These are phyloP conservation scores for Pseudocheirus occidentalis DNA, from an alignment of 2,797 vertebrate species.

Conservation along the genomic window DNA sequence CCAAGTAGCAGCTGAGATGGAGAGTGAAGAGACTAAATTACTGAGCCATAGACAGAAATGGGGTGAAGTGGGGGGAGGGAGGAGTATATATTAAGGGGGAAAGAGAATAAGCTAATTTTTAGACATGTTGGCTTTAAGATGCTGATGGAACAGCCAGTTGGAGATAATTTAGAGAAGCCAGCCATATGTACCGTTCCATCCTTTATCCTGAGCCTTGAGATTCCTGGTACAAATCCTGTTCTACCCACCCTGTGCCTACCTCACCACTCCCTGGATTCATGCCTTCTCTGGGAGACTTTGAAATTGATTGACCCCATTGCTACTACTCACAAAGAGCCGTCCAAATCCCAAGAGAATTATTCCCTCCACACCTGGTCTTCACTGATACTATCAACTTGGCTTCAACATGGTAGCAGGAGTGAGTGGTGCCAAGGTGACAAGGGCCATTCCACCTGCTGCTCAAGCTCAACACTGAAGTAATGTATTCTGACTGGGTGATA, in stretches of 20 bases:
- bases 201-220: background rate
- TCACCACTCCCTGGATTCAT: background rate
- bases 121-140: background rate
- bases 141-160: background rate
- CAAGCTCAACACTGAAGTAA: background rate
- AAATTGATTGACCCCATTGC: background rate
- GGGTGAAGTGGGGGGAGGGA: background rate
- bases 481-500: background rate
- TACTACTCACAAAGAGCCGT: background rate
- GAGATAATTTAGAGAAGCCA: background rate
- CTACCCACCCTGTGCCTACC: background rate
- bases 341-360: background rate
- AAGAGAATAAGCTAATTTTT: background rate
- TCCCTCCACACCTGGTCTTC: background rate
- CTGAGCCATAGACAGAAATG: background rate
- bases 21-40: background rate
- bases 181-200: background rate
- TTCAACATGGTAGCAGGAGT: background rate
- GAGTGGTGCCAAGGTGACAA: background rate
- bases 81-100: background rate
- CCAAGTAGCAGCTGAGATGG: background rate
- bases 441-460: background rate
- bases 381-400: background rate
- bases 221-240: background rate
- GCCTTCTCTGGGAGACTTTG: background rate